These are phyloP conservation scores for Neosilurus hyrtlii DNA, from an alignment of 2,797 vertebrate genomes.

Conservation along the genomic window DNA sequence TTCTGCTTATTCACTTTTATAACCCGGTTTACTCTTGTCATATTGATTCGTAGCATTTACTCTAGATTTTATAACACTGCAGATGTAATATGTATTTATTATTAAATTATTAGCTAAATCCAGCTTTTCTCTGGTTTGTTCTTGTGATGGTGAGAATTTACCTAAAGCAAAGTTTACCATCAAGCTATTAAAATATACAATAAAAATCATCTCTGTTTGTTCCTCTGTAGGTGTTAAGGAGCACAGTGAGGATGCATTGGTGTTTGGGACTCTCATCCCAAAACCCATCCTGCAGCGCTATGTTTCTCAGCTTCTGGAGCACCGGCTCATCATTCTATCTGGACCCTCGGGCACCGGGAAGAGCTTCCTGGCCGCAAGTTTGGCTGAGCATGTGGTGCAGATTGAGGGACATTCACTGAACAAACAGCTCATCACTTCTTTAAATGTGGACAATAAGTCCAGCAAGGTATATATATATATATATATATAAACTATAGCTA, in stretches of 20 bases:
- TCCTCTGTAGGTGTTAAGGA: constrained; percentile 67
- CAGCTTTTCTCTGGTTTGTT: not conserved
- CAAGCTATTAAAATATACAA: not conserved
- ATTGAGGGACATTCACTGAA: constrained; percentile 75
- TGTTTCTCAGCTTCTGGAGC: constrained; percentile 78
- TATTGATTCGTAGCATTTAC: not conserved
- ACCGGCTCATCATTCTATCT: constrained; percentile 80
- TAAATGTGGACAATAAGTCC: constrained; percentile 84
- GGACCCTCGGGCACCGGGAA: constrained; percentile 84
- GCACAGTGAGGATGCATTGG: constrained; percentile 78
- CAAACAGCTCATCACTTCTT: constrained; percentile 76
- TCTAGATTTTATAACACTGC: not conserved
- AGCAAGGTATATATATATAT: constrained; percentile 83
- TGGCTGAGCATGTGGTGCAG: constrained; percentile 79
- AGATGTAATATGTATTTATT: not conserved
- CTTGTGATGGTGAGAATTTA: not conserved
- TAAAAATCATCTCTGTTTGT: not conserved
- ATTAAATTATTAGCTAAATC: no score
- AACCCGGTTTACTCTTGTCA: not conserved
- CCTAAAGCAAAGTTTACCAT: not conserved
- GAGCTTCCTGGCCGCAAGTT: constrained; percentile 79
- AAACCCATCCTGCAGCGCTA: constrained; percentile 83
- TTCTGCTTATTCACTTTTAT: not conserved
- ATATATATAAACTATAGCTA: no score
- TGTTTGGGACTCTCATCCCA: constrained; percentile 81